phyloP scores from a whole-genome alignment of 2,797 vertebrate species.

The Triplophysa bombifrons region DNA sequence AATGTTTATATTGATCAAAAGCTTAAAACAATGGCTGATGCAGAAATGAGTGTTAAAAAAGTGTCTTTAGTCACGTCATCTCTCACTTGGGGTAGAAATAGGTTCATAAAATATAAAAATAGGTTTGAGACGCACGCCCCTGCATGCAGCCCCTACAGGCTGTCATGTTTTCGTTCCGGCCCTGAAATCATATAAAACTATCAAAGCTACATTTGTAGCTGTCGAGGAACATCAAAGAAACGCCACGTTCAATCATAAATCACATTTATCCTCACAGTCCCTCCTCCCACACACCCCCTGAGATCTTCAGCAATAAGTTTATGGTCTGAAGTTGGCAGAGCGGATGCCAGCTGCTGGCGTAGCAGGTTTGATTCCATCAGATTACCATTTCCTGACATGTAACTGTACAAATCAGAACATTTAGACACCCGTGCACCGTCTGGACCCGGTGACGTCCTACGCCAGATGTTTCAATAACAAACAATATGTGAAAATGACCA shows the following conservation, averaged over 20 bases:
- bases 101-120: background rate
- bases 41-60: background rate
- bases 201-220: conserved; percentile 19
- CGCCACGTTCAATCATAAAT: conserved; percentile 17
- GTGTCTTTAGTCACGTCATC: background rate
- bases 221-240: conserved; percentile 20
- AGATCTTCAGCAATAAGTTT: conserved; percentile 23
- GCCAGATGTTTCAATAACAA: background rate
- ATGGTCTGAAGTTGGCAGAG: conserved; percentile 11
- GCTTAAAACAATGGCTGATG: background rate
- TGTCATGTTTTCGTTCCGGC: conserved; percentile 2
- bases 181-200: conserved; percentile 20
- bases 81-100: background rate
- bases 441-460: background rate
- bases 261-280: conserved; percentile 10
- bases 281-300: background rate
- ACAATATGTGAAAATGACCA: background rate
- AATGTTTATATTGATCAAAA: background rate
- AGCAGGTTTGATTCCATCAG: conserved; percentile 12
- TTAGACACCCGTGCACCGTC: background rate
- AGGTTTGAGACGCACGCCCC: background rate
- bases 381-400: conserved; percentile 14
- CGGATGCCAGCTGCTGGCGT: conserved; percentile 14
- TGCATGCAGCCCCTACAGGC: background rate
- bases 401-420: background rate